phyloP scores from a whole-genome alignment of 2,113 vertebrate species.

The Pygathrix nemaeus region DNA sequence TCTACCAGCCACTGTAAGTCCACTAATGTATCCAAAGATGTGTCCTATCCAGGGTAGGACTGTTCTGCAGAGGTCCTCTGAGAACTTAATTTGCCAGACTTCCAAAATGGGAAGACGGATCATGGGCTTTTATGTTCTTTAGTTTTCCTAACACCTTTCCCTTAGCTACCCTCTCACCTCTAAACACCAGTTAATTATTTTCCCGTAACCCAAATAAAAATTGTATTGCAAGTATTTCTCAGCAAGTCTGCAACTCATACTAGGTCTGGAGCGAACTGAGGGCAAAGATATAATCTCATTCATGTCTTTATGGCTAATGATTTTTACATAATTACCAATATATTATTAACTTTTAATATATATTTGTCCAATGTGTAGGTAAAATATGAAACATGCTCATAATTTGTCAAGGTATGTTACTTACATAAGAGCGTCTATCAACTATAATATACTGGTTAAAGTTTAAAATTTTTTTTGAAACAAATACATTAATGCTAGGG shows the following conservation, averaged over 20 bases:
- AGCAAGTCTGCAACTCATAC: neutral
- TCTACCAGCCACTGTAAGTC: neutral
- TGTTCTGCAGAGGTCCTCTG: neutral
- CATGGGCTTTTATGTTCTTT: neutral
- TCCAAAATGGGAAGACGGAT: neutral
- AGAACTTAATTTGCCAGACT: neutral
- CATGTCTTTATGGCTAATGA: neutral
- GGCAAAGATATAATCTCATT: neutral
- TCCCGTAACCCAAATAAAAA: neutral
- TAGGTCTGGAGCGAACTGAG: neutral
- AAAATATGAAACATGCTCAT: neutral
- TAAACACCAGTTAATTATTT: neutral
- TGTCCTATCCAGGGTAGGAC: neutral
- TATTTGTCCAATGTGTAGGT: neutral
- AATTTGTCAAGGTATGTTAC: neutral
- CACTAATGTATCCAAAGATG: neutral
- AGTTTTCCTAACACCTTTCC: neutral
- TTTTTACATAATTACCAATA: neutral
- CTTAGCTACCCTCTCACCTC: neutral
- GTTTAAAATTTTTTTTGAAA: constrained; percentile 15
- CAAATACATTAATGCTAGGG: neutral
- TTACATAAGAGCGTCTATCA: neutral
- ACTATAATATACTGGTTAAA: neutral
- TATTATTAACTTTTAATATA: neutral
- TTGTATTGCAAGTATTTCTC: neutral